Base-by-base conservation (phyloP, 2,888 invertebrate genomes). In the Meta bourneti region DNA sequence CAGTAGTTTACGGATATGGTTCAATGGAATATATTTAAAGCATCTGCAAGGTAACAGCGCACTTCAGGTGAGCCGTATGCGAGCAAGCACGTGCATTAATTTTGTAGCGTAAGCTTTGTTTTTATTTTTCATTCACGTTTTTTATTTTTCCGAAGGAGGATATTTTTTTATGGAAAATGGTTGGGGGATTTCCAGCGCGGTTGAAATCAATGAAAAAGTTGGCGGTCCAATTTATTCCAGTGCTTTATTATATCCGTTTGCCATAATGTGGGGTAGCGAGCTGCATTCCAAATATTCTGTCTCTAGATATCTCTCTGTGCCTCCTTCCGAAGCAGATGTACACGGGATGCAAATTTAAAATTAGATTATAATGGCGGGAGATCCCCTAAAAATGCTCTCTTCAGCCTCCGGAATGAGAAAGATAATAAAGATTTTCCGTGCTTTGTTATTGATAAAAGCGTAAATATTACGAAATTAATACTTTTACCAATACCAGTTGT, bases 171-270 rank as follows among this genome's bases (percentile, higher is more conserved):
- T 82, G 89, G 89, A 89, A 83, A 83, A 81, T 77, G 89, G 82
- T 51, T 61, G 16, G 82, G 77, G 82, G 81, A 81, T 88, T 88
- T 88, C 81, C 19, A 52, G 75, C 8, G 82, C 69, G 82, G 82
- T 89, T 82, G 70, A 70, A 89, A 89, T 89, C 89, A 89, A 89
- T 89, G 89, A 89, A 89, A 89, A 75, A 82, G 82, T 89, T 82
- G 89, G 89, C 82, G 82, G 89, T 8, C 82, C 89, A 89, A 89
- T 89, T 89, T 89, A 89, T 89, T 79, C 77, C 89, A 19, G 69
- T 77, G 89, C 82, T 89, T 89, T 89, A 89, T 82, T 89, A 89
- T 82, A 77, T 82, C 69, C 82, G 82, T 51, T 61, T 82, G 52
- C 70, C 11, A 52, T 82, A 82, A 82, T 82, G 82, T 75, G 52